A percentile compares a stretch with the other conserved stretches of the same genome.
phyloP scores from a whole-genome alignment of 2,113 vertebrate species.

The Calyptommatus sinebrachiatus region DNA sequence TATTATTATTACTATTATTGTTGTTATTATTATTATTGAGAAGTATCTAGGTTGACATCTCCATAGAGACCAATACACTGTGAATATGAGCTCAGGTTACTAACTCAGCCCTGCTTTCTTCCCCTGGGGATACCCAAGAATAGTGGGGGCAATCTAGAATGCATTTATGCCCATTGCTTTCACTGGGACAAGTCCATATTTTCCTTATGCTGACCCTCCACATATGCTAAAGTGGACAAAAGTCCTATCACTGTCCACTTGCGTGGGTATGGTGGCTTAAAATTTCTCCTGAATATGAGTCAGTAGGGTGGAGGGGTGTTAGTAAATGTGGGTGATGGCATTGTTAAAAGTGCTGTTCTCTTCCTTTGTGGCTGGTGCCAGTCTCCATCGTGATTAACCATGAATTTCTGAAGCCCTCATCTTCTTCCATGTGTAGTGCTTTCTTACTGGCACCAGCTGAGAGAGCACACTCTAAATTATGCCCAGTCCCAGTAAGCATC shows the following conservation, averaged over 20 bases:
- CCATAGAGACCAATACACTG: constrained; percentile 33
- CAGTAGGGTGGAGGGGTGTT: not conserved
- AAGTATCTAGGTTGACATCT: constrained; percentile 13
- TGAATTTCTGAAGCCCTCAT: constrained; percentile 1
- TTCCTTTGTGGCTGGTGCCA: constrained; percentile 2
- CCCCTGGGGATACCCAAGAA: not conserved
- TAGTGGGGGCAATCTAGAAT: not conserved
- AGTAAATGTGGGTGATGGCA: not conserved
- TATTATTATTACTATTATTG: no score
- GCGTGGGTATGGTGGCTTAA: not conserved
- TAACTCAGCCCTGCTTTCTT: constrained; percentile 24
- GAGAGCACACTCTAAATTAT: not conserved
- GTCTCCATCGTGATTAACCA: not conserved
- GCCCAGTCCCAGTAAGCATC: not conserved
- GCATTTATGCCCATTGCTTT: not conserved
- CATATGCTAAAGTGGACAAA: constrained; percentile 6
- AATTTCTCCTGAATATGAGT: constrained; percentile 1
- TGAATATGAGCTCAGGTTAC: constrained; percentile 19
- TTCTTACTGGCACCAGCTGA: not conserved
- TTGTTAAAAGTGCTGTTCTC: constrained; percentile 2
- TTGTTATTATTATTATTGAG: constrained; percentile 17
- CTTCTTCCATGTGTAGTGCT: not conserved
- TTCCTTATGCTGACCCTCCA: not conserved
- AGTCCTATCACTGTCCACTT: not conserved
- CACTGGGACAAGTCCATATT: not conserved